phyloP scores from a whole-genome alignment of 37 sponge, comb jelly and placozoan genomes.

The Petrosia ficiformis region DNA sequence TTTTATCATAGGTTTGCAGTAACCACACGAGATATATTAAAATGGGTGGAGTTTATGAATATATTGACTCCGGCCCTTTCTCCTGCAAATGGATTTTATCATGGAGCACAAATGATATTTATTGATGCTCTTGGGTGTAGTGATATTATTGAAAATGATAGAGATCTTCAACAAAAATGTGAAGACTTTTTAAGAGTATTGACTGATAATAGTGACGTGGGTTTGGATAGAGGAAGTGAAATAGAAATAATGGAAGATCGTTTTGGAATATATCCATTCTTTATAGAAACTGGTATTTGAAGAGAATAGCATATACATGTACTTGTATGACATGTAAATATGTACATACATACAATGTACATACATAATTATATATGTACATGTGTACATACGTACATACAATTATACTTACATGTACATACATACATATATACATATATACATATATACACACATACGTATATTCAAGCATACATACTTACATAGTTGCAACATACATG shows the following conservation, averaged over 20 bases:
- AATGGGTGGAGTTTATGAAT: slow-evolving; percentile 91
- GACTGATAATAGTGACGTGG: neutral
- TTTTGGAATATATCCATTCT: slow-evolving; percentile 78
- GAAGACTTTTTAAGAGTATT: neutral
- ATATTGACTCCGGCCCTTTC: slow-evolving; percentile 1
- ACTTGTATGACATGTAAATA: neutral
- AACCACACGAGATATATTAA: slow-evolving; percentile 82
- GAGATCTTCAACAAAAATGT: neutral
- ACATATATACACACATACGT: no score
- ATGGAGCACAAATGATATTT: slow-evolving; percentile 91
- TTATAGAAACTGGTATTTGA: slow-evolving; percentile 58
- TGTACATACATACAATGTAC: neutral
- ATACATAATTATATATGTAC: neutral
- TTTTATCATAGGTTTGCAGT: slow-evolving; percentile 30
- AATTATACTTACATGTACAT: neutral
- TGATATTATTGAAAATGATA: neutral
- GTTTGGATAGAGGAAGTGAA: neutral
- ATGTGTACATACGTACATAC: slow-evolving; percentile 1
- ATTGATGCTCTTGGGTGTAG: slow-evolving; percentile 73
- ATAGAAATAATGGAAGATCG: neutral
- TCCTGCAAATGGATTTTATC: slow-evolving; percentile 56
- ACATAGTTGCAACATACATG: no score
- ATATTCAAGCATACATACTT: no score
- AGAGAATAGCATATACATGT: no score
- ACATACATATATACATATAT: no score